These are phyloP conservation scores for Diglossa cyanea DNA, from an alignment of 2,797 vertebrate genomes.

Conservation along the genomic window DNA sequence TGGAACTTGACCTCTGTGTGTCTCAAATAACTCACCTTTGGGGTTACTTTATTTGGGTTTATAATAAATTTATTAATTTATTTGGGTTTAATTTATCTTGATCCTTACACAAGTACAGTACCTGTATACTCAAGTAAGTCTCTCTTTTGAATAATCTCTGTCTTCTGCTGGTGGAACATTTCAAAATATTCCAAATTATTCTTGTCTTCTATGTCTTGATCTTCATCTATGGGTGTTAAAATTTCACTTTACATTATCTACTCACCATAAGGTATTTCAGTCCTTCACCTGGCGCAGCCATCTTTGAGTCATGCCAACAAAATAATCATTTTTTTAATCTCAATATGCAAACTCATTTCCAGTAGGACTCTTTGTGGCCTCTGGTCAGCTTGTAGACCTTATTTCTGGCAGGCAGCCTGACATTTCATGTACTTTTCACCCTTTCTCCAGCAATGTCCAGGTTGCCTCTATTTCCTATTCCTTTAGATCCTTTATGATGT, in stretches of 20 bases:
- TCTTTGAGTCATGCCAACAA: background rate
- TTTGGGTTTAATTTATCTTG: background rate
- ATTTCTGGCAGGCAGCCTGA: background rate
- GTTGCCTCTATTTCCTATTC: background rate
- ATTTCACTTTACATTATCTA: background rate
- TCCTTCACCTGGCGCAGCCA: background rate
- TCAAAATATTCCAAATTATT: background rate
- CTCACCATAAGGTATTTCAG: background rate
- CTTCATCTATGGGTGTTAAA: background rate
- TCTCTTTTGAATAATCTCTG: background rate
- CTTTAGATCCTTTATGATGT: background rate
- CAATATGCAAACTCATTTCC: background rate
- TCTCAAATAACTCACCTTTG: background rate
- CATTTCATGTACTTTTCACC: background rate
- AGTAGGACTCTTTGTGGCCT: background rate
- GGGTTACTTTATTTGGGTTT: background rate
- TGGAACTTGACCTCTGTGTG: fast-evolving
- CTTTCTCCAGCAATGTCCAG: background rate
- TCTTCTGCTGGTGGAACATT: background rate
- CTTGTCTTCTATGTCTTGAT: background rate
- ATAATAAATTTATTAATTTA: background rate
- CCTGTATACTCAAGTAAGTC: background rate
- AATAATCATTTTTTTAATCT: background rate
- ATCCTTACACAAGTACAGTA: background rate
- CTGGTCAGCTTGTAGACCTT: background rate